A percentile compares a stretch with the other conserved stretches of the same genome.
These are phyloP conservation scores for Stichopus horrens DNA, from an alignment of 53 echinoderm and acorn worm genomes.

Conservation along the genomic window DNA sequence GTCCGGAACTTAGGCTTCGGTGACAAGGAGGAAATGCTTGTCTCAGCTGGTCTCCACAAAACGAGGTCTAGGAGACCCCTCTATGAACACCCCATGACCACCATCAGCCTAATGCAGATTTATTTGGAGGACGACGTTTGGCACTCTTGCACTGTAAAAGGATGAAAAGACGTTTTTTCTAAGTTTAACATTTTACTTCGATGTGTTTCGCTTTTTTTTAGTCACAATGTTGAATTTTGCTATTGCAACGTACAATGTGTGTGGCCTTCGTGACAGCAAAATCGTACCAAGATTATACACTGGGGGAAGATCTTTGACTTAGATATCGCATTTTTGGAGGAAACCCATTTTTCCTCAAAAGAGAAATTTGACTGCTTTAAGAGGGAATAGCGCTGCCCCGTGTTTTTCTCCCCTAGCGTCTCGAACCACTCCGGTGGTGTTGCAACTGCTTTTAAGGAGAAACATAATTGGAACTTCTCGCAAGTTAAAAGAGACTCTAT, in stretches of 20 bases:
- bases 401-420: not conserved
- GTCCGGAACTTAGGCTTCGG: too few relatives aligned
- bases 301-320: not conserved
- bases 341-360: not conserved
- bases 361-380: not conserved
- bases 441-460: not conserved
- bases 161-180: not conserved
- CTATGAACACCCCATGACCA: too few relatives aligned
- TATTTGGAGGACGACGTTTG: not conserved
- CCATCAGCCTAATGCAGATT: too few relatives aligned
- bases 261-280: not conserved
- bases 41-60: too few relatives aligned
- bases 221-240: not conserved
- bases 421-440: not conserved
- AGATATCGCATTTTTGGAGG: slow-evolving; percentile 9
- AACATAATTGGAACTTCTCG: not conserved
- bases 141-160: not conserved
- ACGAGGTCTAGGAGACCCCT: too few relatives aligned
- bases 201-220: not conserved
- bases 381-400: not conserved
- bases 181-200: not conserved
- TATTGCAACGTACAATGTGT: not conserved
- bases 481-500: not conserved
- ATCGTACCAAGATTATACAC: not conserved
- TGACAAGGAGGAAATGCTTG: too few relatives aligned